Evolutionary conservation across 2,797 vertebrate species (phyloP).

Genomic region (Phylloscopus collybita): DNA sequence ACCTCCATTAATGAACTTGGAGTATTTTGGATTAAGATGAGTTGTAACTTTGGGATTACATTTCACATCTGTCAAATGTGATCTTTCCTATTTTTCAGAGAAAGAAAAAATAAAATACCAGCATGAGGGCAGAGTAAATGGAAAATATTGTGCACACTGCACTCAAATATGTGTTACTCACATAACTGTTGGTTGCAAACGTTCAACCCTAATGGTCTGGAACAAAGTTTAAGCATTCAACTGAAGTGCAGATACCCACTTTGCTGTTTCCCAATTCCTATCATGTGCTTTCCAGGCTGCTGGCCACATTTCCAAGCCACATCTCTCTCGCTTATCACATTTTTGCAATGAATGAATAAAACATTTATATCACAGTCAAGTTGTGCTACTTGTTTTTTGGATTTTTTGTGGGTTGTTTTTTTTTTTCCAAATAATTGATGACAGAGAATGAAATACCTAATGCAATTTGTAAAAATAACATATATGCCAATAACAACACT

Average conservation of each 20-base stretch:
- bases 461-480: slow-evolving; percentile 46
- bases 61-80: slow-evolving; percentile 46
- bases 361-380: slow-evolving; percentile 41
- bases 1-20: not conserved
- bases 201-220: slow-evolving; percentile 61
- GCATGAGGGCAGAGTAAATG: slow-evolving; percentile 41
- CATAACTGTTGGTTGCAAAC: slow-evolving; percentile 54
- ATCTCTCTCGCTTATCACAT: slow-evolving; percentile 60
- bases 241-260: slow-evolving; percentile 51
- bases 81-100: slow-evolving; percentile 36
- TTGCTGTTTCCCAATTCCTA: slow-evolving; percentile 40
- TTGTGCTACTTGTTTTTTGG: not conserved
- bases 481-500: slow-evolving; percentile 36
- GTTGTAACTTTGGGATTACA: slow-evolving; percentile 39
- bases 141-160: slow-evolving; percentile 54
- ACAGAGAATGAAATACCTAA: slow-evolving; percentile 41
- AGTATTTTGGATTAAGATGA: slow-evolving; percentile 31
- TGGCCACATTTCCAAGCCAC: slow-evolving; percentile 47
- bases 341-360: slow-evolving; percentile 63
- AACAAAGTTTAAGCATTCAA: slow-evolving; percentile 63
- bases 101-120: not conserved
- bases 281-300: slow-evolving; percentile 66
- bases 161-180: slow-evolving; percentile 56
- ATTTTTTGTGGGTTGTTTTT: fast-evolving
- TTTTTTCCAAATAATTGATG: not conserved